Percentiles rank a stretch among this genome's conserved stretches.
phyloP scores from a whole-genome alignment of 2,888 invertebrate species.

The Stenichneumon culpator region DNA sequence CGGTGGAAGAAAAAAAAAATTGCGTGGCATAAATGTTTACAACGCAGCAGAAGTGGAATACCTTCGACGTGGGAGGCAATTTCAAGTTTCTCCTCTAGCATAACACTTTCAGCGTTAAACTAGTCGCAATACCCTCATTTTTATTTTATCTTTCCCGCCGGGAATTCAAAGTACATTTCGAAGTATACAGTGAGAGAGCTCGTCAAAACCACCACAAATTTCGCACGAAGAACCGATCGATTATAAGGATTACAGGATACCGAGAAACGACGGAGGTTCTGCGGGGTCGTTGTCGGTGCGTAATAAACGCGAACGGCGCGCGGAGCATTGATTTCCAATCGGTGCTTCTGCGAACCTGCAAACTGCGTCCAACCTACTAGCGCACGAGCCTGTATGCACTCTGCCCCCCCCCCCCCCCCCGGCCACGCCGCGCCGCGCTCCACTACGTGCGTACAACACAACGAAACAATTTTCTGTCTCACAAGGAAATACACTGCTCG shows the following conservation, averaged over 20 bases:
- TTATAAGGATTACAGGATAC: slow-evolving; percentile 69
- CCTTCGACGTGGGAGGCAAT: neutral
- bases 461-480: too few species aligned
- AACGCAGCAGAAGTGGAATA: neutral
- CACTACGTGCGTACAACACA: neutral
- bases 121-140: neutral
- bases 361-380: slow-evolving; percentile 57
- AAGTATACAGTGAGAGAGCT: slow-evolving; percentile 15
- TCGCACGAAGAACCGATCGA: slow-evolving; percentile 67
- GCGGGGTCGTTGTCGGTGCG: slow-evolving; percentile 43
- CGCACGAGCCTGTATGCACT: neutral
- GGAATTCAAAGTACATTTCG: neutral
- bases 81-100: neutral
- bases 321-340: slow-evolving; percentile 73
- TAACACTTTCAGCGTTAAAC: neutral
- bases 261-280: slow-evolving; percentile 60
- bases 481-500: too few species aligned
- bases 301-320: slow-evolving; percentile 65
- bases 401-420: neutral
- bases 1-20: neutral
- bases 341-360: slow-evolving; percentile 71
- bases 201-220: slow-evolving; percentile 61
- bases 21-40: neutral
- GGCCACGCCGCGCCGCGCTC: too few species aligned
- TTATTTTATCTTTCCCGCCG: neutral